Conservation (phyloP, 2,888 invertebrate species). For the Patella ulyssiponensis region DNA sequence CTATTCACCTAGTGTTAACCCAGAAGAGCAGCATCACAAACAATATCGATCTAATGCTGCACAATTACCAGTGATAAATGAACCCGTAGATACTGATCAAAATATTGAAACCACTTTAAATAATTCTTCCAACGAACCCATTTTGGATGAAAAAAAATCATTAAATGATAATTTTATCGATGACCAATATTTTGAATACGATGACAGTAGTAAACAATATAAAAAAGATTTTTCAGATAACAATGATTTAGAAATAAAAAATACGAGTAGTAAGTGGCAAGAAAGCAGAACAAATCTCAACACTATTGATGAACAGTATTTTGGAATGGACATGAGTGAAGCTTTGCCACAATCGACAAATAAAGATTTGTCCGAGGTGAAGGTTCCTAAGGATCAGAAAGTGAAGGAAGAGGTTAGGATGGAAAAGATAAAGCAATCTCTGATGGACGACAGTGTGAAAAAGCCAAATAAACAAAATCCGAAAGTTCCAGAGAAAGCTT, state of each 20-base stretch:
- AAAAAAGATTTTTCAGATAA: neutral
- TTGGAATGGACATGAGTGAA: slow-evolving; percentile 12
- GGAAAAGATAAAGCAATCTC: neutral
- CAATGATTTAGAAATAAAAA: neutral
- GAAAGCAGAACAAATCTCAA: neutral
- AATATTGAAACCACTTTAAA: too few relatives aligned
- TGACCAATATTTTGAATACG: neutral
- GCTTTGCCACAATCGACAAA: neutral
- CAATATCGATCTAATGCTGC: too few relatives aligned
- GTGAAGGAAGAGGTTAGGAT: slow-evolving; percentile 18
- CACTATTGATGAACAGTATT: slow-evolving; percentile 35
- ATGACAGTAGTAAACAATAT: neutral
- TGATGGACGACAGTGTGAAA: neutral
- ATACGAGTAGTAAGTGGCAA: neutral
- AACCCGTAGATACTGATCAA: too few relatives aligned
- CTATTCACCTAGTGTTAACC: too few relatives aligned
- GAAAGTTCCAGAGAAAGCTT: slow-evolving; percentile 45
- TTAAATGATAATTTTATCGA: neutral
- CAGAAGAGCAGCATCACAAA: too few relatives aligned
- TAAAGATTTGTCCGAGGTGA: slow-evolving; percentile 25
- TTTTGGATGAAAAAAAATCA: too few relatives aligned
- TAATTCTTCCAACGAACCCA: too few relatives aligned
- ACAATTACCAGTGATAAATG: too few relatives aligned
- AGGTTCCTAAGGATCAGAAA: slow-evolving; percentile 25
- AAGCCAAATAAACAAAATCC: slow-evolving; percentile 12